Conservation (phyloP, 2,888 invertebrate species). For the Unio delphinus region DNA sequence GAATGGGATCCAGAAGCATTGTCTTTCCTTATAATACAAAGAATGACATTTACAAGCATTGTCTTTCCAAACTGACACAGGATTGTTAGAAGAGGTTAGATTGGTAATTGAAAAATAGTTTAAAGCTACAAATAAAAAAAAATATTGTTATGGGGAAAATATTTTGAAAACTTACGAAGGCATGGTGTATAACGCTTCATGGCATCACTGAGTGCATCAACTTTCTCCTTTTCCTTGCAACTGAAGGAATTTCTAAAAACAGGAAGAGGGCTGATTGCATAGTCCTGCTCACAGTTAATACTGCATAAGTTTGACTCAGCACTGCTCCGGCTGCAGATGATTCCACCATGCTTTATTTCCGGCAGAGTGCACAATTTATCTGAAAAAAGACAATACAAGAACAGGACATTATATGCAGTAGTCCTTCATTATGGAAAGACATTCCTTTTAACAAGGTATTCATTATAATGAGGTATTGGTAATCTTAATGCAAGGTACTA, state of each 20-base stretch:
- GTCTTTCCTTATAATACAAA: no score
- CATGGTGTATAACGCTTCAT: constrained; percentile 51
- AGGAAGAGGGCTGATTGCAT: constrained; percentile 50
- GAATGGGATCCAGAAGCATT: no score
- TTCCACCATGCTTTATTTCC: constrained; percentile 50
- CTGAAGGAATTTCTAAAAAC: constrained; percentile 48
- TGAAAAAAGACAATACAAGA: constrained; percentile 10
- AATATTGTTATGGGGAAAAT: no score
- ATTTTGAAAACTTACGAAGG: constrained; percentile 39
- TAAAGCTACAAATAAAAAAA: no score
- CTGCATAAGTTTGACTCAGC: constrained; percentile 29
- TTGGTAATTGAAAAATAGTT: no score
- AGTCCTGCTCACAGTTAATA: constrained; percentile 49
- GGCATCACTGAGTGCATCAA: constrained; percentile 36
- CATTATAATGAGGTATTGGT: no score
- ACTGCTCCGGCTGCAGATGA: constrained; percentile 46
- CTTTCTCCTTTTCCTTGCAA: constrained; percentile 45
- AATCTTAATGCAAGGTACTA: no score
- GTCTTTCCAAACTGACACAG: no score
- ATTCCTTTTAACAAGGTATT: background rate
- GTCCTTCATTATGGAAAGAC: background rate
- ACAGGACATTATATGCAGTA: no score
- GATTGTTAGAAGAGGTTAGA: no score
- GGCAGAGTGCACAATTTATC: constrained; percentile 53
- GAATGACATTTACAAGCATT: no score